A percentile compares a stretch with the other conserved stretches of the same genome.
Evolutionary conservation across 2,797 vertebrate genomes (phyloP).

Genomic region (Percopsis omiscomaycus): DNA sequence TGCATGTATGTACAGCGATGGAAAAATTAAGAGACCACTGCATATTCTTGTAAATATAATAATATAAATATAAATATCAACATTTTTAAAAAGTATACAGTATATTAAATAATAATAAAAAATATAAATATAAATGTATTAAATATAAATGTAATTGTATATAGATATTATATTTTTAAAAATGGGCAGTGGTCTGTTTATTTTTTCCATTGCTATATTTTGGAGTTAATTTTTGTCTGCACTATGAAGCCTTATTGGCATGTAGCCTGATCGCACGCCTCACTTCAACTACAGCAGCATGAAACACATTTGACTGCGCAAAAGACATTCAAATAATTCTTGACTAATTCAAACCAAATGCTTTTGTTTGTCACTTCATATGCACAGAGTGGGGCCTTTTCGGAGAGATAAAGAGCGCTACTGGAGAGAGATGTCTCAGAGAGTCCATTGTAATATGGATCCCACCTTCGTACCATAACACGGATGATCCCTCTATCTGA

Average conservation of each 20-base stretch:
- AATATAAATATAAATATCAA: too few relatives aligned
- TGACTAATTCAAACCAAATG: constrained; percentile 57
- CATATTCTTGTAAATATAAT: too few relatives aligned
- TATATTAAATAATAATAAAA: neutral
- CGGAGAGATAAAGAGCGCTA: constrained; percentile 6
- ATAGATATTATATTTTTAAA: too few relatives aligned
- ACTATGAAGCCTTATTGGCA: constrained; percentile 25
- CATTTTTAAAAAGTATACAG: too few relatives aligned
- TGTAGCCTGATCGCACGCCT: constrained; percentile 38
- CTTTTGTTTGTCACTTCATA: constrained; percentile 60
- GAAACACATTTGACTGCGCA: constrained; percentile 48
- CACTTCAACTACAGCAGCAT: constrained; percentile 37
- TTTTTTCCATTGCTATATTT: too few relatives aligned
- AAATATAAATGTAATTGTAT: too few relatives aligned
- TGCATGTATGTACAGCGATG: too few relatives aligned
- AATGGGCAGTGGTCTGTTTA: too few relatives aligned
- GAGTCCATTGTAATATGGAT: constrained; percentile 59
- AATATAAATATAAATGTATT: too few relatives aligned
- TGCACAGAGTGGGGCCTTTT: constrained; percentile 26
- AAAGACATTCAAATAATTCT: constrained; percentile 65
- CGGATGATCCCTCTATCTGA: neutral
- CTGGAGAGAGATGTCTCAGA: constrained; percentile 39
- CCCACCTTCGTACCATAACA: constrained; percentile 10
- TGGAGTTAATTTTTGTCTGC: too few relatives aligned
- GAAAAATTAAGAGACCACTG: too few relatives aligned